Conservation (phyloP, 2,888 invertebrate genomes). For the Xestia c-nigrum region DNA sequence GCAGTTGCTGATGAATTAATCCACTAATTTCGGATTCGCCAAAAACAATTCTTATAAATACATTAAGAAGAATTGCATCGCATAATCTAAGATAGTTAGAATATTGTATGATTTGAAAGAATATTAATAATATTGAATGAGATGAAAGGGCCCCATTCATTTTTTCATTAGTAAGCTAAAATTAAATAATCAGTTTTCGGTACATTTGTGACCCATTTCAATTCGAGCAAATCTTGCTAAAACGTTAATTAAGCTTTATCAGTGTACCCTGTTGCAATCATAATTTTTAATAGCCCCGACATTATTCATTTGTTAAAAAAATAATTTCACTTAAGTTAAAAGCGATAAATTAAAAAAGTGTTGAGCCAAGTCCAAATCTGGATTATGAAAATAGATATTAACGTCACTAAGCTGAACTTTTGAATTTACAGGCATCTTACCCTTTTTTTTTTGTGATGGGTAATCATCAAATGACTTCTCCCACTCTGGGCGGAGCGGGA, state of each 20-base stretch:
- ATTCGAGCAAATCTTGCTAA: constrained; percentile 1
- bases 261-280: background rate
- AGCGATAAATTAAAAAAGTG: constrained; percentile 38
- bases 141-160: background rate
- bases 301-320: constrained; percentile 22
- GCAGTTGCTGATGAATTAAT: background rate
- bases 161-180: background rate
- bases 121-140: too few species aligned
- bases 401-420: constrained; percentile 18
- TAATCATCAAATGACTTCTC: too few species aligned
- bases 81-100: background rate
- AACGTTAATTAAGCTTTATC: constrained; percentile 27
- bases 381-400: constrained; percentile 16
- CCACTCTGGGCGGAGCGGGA: too few species aligned
- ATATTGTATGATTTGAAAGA: background rate
- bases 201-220: background rate
- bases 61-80: background rate
- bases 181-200: background rate
- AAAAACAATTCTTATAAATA: background rate
- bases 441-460: too few species aligned
- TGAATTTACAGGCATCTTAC: constrained; percentile 18
- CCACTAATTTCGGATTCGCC: background rate
- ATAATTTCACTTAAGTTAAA: constrained; percentile 4
- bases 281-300: constrained; percentile 9
- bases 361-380: constrained; percentile 22